Evolutionary conservation across 2,113 vertebrate species (phyloP).

Genomic region (Psammodynastes pulverulentus): DNA sequence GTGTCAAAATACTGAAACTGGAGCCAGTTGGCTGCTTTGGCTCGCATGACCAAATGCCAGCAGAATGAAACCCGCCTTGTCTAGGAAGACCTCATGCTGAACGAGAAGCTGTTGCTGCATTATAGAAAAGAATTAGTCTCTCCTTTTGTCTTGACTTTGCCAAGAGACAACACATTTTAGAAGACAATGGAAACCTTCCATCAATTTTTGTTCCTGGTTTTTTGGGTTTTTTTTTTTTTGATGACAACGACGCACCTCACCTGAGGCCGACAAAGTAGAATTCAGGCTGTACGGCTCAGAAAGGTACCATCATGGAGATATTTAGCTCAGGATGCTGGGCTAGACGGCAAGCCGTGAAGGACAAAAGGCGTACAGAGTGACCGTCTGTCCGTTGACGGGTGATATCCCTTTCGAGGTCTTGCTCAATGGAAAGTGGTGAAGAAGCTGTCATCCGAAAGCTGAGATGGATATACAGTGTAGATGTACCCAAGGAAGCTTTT

Average conservation of each 20-base stretch:
- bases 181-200: background rate
- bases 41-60: constrained; percentile 59
- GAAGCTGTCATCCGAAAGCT: background rate
- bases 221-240: background rate
- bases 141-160: constrained; percentile 28
- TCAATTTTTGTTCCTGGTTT: background rate
- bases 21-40: constrained; percentile 60
- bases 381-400: background rate
- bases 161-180: constrained; percentile 36
- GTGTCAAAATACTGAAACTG: constrained; percentile 45
- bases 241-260: constrained; percentile 9
- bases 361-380: background rate
- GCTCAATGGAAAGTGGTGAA: constrained; percentile 2
- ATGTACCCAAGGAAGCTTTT: constrained; percentile 28
- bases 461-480: background rate
- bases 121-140: constrained; percentile 44
- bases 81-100: constrained; percentile 67
- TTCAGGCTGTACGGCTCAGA: background rate
- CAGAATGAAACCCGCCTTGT: constrained; percentile 51
- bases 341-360: background rate
- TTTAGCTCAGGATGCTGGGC: constrained; percentile 6
- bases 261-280: background rate
- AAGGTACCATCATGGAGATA: background rate
- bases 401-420: background rate
- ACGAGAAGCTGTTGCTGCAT: constrained; percentile 63